Evolutionary conservation across 30 jellyfish, hydroid and myxozoan species (phyloP), one percentile per base, ranked within the genome.

Genomic region (Pelagia noctiluca): DNA sequence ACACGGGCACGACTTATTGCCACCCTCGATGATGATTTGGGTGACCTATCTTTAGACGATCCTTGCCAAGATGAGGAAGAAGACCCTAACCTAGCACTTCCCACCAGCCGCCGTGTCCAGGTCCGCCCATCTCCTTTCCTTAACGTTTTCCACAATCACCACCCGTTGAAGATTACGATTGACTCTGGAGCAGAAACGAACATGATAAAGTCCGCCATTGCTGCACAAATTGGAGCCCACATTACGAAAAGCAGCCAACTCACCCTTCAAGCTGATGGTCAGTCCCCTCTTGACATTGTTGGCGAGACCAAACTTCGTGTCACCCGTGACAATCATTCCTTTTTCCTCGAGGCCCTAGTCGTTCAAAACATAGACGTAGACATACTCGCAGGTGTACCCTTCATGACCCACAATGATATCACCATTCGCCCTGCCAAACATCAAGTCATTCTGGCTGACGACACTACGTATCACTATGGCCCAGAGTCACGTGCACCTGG

Each of bases 81-180:
- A 22, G 63, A 30, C 73, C 33, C 47, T 28, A 21, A 25, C 2
- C 22, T 18, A 18, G 42, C 3, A 0, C 83, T 21, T 23, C 60
- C 63, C 0, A 21, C 62, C 69, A 24, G n/a, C 11, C 90, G 54
- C 30, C 86, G 92, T 3, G 78, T 70, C 8, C 35, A 30, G 22
- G 0, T 48, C 22, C 54, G 86, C 3, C 54, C 18, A 12, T 82
- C 92, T 1, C 92, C 92, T 22, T 36, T 16, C 47, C 57, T 82
- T 10, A 0, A 34, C 1, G 24, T 32, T 24, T 79, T 61, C 49
- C 47, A 49, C 48, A 19, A 46, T 23, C 90, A 32, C 3, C 52
- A 7, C 35, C 84, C 80, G 33, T 57, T 52, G 26, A 8, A 0
- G 64, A 22, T 76, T 7, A 38, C 62, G 29, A 66, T 33, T 50